Percentiles rank a stretch among this genome's conserved stretches.
These are phyloP conservation scores for Orthosia gothica DNA, from an alignment of 2,888 invertebrate genomes.

Conservation along the genomic window DNA sequence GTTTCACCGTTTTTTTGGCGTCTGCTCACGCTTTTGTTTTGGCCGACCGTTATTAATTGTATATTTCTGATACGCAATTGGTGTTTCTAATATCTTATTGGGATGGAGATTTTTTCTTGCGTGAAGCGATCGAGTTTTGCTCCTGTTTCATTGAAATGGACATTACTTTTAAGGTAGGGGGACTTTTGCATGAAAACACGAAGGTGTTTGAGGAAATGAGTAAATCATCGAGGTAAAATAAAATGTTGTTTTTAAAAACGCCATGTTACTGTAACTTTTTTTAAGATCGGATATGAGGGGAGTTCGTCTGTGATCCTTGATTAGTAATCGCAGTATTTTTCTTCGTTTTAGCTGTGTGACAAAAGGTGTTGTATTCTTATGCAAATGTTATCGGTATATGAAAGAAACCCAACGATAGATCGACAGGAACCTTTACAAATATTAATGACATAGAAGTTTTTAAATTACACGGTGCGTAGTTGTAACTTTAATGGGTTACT, in stretches of 20 bases:
- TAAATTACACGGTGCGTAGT: constrained; percentile 70
- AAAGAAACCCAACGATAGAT: constrained; percentile 67
- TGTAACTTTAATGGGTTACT: constrained; percentile 43
- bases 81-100: constrained; percentile 67
- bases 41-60: constrained; percentile 79
- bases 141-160: constrained; percentile 54
- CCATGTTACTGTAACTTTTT: constrained; percentile 10
- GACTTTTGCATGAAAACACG: constrained; percentile 29
- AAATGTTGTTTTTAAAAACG: background rate
- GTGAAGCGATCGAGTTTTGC: constrained; percentile 56
- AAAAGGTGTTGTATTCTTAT: constrained; percentile 73
- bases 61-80: constrained; percentile 73
- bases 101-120: constrained; percentile 56
- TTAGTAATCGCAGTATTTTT: constrained; percentile 53
- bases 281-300: constrained; percentile 40
- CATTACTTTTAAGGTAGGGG: constrained; percentile 52
- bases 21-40: constrained; percentile 86
- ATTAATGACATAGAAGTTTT: constrained; percentile 67
- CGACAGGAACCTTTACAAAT: constrained; percentile 72
- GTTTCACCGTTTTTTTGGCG: constrained; percentile 84
- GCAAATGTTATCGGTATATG: constrained; percentile 73
- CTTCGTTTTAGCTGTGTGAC: constrained; percentile 39
- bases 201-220: constrained; percentile 44
- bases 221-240: constrained; percentile 24
- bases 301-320: constrained; percentile 23